A percentile compares a stretch with the other conserved stretches of the same genome.
phyloP scores from a whole-genome alignment of 1,140 invertebrate species.

The Dreissena rostriformis region DNA sequence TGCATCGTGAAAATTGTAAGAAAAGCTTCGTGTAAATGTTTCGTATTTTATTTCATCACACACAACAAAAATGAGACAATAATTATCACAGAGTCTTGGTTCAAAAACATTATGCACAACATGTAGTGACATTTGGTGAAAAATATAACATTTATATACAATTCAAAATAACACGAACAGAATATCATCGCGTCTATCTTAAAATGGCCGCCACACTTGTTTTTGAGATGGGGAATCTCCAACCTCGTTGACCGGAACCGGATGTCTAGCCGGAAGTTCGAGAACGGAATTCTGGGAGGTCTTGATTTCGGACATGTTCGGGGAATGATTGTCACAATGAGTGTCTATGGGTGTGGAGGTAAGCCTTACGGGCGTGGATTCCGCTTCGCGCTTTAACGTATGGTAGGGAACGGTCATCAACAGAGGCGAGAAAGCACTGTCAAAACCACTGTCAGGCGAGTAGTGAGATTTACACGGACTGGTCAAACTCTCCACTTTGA shows the following conservation, averaged over 20 bases:
- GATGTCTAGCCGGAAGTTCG: conserved; percentile 34
- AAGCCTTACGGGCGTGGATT: neutral
- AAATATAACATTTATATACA: conserved; percentile 5
- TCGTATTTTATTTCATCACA: conserved; percentile 16
- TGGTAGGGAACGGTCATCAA: conserved; percentile 31
- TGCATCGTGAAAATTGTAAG: no score
- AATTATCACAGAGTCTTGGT: conserved; percentile 40
- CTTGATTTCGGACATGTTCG: neutral
- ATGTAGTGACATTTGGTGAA: neutral
- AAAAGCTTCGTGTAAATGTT: neutral
- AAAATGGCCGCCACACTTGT: conserved; percentile 55
- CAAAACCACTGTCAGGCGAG: conserved; percentile 41
- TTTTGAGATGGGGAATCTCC: conserved; percentile 48
- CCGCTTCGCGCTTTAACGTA: conserved; percentile 9
- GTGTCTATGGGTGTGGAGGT: neutral
- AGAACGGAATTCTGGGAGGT: conserved; percentile 44
- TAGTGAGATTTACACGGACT: conserved; percentile 11
- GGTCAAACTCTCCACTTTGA: conserved; percentile 40
- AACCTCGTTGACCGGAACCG: conserved; percentile 37
- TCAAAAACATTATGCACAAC: conserved; percentile 18
- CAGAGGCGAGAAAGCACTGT: conserved; percentile 39
- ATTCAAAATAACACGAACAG: neutral
- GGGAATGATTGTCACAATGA: neutral
- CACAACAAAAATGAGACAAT: conserved; percentile 20
- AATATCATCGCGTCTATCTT: neutral